Evolutionary conservation across 2,797 vertebrate species (phyloP).

Genomic region (Sternotherus odoratus): DNA sequence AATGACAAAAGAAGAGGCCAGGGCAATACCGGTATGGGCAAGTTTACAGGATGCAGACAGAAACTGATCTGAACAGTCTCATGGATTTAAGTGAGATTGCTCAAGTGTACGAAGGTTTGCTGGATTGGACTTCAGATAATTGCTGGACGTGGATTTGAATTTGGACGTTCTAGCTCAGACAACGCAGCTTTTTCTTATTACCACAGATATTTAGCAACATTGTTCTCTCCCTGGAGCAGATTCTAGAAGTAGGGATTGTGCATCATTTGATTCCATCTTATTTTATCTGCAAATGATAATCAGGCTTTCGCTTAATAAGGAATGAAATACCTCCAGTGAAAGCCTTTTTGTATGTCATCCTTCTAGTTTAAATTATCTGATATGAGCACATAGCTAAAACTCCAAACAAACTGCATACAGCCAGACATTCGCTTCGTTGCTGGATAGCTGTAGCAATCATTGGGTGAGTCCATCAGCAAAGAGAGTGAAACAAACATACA

Average conservation of each 20-base stretch:
- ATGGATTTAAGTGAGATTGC: neutral
- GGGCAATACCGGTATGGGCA: too few relatives aligned
- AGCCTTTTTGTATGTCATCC: neutral
- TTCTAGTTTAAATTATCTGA: neutral
- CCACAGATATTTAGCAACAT: conserved; percentile 11
- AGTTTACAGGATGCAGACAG: too few relatives aligned
- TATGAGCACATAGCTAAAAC: neutral
- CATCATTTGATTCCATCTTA: conserved; percentile 19
- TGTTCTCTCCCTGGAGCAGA: neutral
- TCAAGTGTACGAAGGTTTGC: neutral
- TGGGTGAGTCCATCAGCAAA: neutral
- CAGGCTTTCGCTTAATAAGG: conserved; percentile 23
- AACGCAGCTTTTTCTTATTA: neutral
- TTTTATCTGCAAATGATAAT: neutral
- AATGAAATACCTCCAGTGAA: neutral
- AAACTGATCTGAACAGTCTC: too few relatives aligned
- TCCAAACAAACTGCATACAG: conserved; percentile 1
- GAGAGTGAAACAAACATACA: neutral
- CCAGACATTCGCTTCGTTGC: conserved; percentile 40
- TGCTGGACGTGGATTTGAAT: neutral
- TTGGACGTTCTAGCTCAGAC: neutral
- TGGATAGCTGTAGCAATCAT: conserved; percentile 14
- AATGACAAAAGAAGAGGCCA: too few relatives aligned
- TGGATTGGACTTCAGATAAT: neutral
- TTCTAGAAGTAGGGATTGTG: neutral